A percentile compares a stretch with the other conserved stretches of the same genome.
Evolutionary conservation across 1,140 invertebrate genomes (phyloP).

Genomic region (Pseudoatta argentina): DNA sequence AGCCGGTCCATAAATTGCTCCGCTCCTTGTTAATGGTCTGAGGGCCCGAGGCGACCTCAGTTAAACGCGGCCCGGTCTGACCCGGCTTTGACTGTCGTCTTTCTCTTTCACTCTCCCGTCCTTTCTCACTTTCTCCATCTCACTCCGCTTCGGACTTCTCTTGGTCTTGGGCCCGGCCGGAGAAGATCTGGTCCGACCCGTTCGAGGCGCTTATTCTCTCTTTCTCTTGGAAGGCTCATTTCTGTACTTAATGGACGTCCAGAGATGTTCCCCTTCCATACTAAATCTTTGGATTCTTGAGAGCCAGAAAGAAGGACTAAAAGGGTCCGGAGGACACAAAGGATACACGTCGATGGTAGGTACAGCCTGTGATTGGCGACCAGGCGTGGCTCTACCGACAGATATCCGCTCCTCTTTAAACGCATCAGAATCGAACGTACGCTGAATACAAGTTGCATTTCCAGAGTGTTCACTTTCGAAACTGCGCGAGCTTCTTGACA

Average conservation of each 20-base stretch:
- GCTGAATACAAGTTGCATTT: slow-evolving; percentile 33
- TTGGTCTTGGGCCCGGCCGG: slow-evolving; percentile 64
- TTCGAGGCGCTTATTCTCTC: slow-evolving; percentile 74
- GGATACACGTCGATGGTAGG: slow-evolving; percentile 80
- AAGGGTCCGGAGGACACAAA: slow-evolving; percentile 81
- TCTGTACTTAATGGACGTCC: slow-evolving; percentile 85
- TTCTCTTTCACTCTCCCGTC: slow-evolving; percentile 57
- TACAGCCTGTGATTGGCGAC: slow-evolving; percentile 80
- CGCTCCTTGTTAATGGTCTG: slow-evolving; percentile 86
- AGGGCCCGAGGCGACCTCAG: slow-evolving; percentile 84
- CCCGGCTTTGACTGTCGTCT: slow-evolving; percentile 77
- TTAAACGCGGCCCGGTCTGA: slow-evolving; percentile 84
- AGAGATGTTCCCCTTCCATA: slow-evolving; percentile 78
- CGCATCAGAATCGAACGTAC: slow-evolving; percentile 28
- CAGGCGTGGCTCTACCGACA: slow-evolving; percentile 80
- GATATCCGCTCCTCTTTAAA: slow-evolving; percentile 75
- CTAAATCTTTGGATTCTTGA: slow-evolving; percentile 77
- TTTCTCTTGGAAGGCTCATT: slow-evolving; percentile 83
- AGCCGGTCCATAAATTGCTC: slow-evolving; percentile 86
- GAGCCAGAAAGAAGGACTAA: slow-evolving; percentile 73
- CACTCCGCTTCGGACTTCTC: slow-evolving; percentile 36
- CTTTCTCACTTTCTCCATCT: slow-evolving; percentile 55
- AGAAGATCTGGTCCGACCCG: slow-evolving; percentile 81
- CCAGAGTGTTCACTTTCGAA: slow-evolving; percentile 14
- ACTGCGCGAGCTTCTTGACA: slow-evolving; percentile 34